These are phyloP conservation scores for Sparidentex hasta DNA, from an alignment of 2,797 vertebrate species.

Conservation along the genomic window DNA sequence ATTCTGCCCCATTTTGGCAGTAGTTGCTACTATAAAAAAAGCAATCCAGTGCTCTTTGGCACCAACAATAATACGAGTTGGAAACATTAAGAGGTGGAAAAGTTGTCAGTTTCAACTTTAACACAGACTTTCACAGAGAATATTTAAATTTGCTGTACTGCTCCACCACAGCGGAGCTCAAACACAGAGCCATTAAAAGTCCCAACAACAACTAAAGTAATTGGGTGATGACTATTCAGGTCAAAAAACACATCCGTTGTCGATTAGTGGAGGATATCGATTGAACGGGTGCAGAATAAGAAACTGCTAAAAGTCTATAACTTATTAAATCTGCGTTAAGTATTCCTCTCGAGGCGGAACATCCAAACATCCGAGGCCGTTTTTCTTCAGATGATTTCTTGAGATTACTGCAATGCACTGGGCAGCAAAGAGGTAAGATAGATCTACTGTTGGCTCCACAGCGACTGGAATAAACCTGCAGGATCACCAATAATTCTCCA, in stretches of 20 bases:
- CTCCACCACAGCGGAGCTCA: not conserved
- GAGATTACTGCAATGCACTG: not conserved
- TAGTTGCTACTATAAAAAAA: too few relatives aligned
- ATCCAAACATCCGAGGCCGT: slow-evolving; percentile 3
- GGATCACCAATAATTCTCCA: slow-evolving; percentile 59
- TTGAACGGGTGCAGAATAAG: slow-evolving; percentile 13
- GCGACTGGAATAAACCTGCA: slow-evolving; percentile 45
- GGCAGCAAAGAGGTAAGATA: slow-evolving; percentile 11
- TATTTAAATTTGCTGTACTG: not conserved
- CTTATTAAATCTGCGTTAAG: not conserved
- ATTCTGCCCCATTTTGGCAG: too few relatives aligned
- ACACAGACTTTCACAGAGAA: not conserved
- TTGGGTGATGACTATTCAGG: not conserved
- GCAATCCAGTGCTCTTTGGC: too few relatives aligned
- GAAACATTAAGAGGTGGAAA: too few relatives aligned
- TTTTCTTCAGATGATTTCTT: slow-evolving; percentile 6
- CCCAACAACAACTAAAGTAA: not conserved
- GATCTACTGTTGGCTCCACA: slow-evolving; percentile 13
- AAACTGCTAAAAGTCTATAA: not conserved
- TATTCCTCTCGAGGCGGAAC: slow-evolving; percentile 6
- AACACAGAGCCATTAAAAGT: slow-evolving; percentile 3
- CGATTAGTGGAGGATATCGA: slow-evolving; percentile 9
- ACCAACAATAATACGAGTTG: too few relatives aligned
- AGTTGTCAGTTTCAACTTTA: not conserved
- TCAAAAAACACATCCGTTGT: not conserved